Base-by-base conservation (phyloP, 2,888 invertebrate genomes). In the Pilophorus perplexus region DNA sequence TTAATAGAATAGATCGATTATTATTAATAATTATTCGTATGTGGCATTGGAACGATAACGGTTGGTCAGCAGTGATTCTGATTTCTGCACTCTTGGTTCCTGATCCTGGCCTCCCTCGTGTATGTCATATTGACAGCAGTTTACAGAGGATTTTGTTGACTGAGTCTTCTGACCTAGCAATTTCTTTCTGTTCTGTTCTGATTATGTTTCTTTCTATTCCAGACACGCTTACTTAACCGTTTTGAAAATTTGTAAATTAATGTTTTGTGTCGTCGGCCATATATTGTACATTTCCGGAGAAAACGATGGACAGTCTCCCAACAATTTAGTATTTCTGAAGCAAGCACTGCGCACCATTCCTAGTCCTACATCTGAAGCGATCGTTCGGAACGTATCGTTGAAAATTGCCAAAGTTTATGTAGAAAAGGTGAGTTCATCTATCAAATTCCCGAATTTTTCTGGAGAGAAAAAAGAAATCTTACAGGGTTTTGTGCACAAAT, bases 191-290 rank as follows among this genome's bases (percentile, higher is more conserved):
- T n/a, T n/a, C n/a, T n/a, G 4, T n/a, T 14, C 22, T 60, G 10
- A 42, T 6, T n/a, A n/a, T n/a, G n/a, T 55, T 42, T 33, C 38
- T 12, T 52, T 38, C 64, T 69, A 52, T 73, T 74, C 69, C 78
- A 86, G 92, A 73, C 88, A 90, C 66, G 93, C 94, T 8, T 94
- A 90, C 78, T 82, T 93, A 74, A 89, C 90, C 48, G 87, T 94
- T 71, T 82, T 96, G 73, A 90, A 92, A 75, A 83, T 96, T 72
- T 88, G 90, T 72, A 96, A 96, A 79, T 79, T 97, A 68, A 85
- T 93, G 73, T 80, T 97, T 60, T 92, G 92, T 28, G 89, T 93
- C 6, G 84, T 94, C 69, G 93, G 73, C 38, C 73, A 74, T 64
- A 71, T 74, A 27, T 76, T 71, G 74, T 75, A 46, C 76, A 77